Conservation (phyloP, 2,888 invertebrate species). For the Heliconius aoede region DNA sequence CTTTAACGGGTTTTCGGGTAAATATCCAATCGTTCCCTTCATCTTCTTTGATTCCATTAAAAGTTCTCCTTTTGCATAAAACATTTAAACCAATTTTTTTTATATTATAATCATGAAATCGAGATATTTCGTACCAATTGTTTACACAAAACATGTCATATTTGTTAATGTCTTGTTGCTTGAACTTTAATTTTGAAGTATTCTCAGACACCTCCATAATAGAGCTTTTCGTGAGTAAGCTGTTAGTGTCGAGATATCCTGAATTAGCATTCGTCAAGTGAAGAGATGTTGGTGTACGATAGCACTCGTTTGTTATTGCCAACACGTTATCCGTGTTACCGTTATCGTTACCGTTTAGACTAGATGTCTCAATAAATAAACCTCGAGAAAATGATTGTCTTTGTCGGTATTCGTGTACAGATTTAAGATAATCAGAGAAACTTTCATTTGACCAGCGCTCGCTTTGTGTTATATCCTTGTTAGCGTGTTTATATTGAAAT, state of each 20-base stretch:
- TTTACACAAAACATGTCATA: neutral
- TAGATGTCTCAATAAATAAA: slow-evolving; percentile 78
- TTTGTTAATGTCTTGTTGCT: neutral
- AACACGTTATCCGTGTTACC: slow-evolving; percentile 73
- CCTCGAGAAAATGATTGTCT: slow-evolving; percentile 74
- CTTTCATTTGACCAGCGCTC: neutral
- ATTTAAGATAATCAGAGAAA: slow-evolving; percentile 62
- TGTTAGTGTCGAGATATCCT: slow-evolving; percentile 62
- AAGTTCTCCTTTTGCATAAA: neutral
- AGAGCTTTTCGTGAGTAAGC: slow-evolving; percentile 56
- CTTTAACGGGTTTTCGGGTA: neutral
- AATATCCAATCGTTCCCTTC: neutral
- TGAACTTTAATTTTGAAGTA: slow-evolving; percentile 1
- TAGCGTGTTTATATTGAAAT: slow-evolving; percentile 4
- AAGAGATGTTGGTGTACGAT: slow-evolving; percentile 72
- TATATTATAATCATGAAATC: neutral
- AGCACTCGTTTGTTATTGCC: slow-evolving; percentile 75
- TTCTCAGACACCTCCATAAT: slow-evolving; percentile 36
- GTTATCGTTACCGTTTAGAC: slow-evolving; percentile 78
- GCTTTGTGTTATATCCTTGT: slow-evolving; percentile 1
- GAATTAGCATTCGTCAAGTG: slow-evolving; percentile 75
- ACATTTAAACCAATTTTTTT: neutral
- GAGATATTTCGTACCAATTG: neutral
- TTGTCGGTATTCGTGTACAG: slow-evolving; percentile 67
- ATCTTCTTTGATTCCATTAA: neutral